Conservation (phyloP, 2,797 vertebrate genomes). For the Lepidocolaptes lacrymiger region DNA sequence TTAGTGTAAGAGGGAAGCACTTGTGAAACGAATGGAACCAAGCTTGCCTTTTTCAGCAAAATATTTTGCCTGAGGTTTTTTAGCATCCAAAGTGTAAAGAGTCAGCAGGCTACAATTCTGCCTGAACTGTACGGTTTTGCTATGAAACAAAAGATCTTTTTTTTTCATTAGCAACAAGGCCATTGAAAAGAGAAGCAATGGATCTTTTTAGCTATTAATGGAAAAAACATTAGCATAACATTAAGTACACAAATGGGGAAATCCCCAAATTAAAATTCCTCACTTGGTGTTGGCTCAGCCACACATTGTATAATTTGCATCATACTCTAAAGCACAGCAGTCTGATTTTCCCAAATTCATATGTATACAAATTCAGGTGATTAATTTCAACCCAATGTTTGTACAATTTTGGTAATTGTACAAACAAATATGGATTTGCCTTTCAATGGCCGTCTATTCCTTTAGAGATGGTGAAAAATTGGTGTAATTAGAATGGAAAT, state of each 20-base stretch:
- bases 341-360: not conserved
- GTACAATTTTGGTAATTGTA: not conserved
- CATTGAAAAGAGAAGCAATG: conserved; percentile 1
- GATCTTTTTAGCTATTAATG: conserved; percentile 29
- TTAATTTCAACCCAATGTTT: not conserved
- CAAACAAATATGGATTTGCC: not conserved
- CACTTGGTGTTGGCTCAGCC: not conserved
- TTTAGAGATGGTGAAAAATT: not conserved
- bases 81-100: not conserved
- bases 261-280: conserved; percentile 40
- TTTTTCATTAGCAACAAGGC: conserved; percentile 7
- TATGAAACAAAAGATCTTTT: conserved; percentile 43
- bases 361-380: not conserved
- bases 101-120: conserved; percentile 9
- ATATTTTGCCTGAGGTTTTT: conserved; percentile 49
- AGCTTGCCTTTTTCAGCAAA: conserved; percentile 42
- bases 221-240: conserved; percentile 18
- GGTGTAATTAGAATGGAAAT: not conserved
- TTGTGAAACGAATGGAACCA: conserved; percentile 17
- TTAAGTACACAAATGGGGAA: conserved; percentile 22
- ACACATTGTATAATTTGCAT: not conserved
- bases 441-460: not conserved
- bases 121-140: conserved; percentile 39
- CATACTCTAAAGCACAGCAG: not conserved
- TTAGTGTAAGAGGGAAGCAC: not conserved